These are phyloP conservation scores for Xylota sylvarum DNA, from an alignment of 2,888 invertebrate species.

Conservation along the genomic window DNA sequence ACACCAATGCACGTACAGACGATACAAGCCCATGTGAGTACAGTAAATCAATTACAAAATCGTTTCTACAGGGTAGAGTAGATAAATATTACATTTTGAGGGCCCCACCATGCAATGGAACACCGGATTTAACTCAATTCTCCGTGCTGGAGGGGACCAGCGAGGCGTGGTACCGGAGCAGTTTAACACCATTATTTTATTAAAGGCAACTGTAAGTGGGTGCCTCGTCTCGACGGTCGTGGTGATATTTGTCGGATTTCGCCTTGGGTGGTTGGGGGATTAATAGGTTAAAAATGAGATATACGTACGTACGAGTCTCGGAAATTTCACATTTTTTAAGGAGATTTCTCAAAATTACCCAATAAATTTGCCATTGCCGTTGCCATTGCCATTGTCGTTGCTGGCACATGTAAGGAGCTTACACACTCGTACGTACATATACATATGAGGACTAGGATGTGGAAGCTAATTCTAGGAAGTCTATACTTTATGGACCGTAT, in stretches of 20 bases:
- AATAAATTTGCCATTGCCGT: slow-evolving; percentile 11
- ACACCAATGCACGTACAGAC: not conserved
- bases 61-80: slow-evolving; percentile 56
- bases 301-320: slow-evolving; percentile 11
- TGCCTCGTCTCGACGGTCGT: slow-evolving; percentile 14
- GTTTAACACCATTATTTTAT: slow-evolving; percentile 69
- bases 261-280: not conserved
- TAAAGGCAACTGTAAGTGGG: slow-evolving; percentile 39
- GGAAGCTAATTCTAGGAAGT: slow-evolving; percentile 1
- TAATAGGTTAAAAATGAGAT: slow-evolving; percentile 64
- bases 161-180: slow-evolving; percentile 18
- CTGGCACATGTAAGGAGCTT: no score
- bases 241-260: slow-evolving; percentile 44
- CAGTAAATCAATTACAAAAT: slow-evolving; percentile 72
- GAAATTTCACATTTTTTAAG: slow-evolving; percentile 16
- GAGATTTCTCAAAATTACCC: slow-evolving; percentile 12
- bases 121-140: slow-evolving; percentile 68
- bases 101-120: slow-evolving; percentile 28
- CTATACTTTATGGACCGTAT: slow-evolving; percentile 20
- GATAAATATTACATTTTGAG: slow-evolving; percentile 66
- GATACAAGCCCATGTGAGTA: slow-evolving; percentile 13
- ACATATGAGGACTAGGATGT: slow-evolving; percentile 6
- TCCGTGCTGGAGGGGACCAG: slow-evolving; percentile 15
- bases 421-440: no score
- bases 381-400: no score